Conservation (phyloP, 2,888 invertebrate species). For the Trissolcus japonicus region DNA sequence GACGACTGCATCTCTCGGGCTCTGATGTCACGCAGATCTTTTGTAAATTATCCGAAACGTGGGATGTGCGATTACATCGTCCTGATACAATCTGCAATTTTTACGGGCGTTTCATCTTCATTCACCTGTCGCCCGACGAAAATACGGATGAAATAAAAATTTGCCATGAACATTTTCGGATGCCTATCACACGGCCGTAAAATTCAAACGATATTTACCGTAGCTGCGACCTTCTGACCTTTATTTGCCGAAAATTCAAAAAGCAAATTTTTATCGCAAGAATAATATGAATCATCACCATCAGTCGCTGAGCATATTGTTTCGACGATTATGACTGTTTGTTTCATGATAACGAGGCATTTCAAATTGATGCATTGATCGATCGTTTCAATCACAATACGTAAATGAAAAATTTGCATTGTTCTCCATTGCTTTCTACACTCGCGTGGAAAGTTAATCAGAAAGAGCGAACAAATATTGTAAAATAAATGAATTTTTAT, state of each 20-base stretch:
- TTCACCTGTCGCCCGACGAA: background rate
- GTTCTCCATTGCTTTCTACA: too few species aligned
- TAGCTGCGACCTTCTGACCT: conserved; percentile 53
- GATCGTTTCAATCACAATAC: too few species aligned
- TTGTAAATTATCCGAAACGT: conserved; percentile 13
- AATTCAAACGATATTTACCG: conserved; percentile 21
- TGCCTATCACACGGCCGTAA: conserved; percentile 8
- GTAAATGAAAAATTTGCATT: too few species aligned
- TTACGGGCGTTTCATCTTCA: conserved; percentile 10
- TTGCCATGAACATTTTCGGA: conserved; percentile 10
- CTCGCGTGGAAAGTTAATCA: too few species aligned
- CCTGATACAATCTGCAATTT: conserved; percentile 18
- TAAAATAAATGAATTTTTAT: too few species aligned
- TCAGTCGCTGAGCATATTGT: background rate
- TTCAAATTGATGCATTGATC: background rate
- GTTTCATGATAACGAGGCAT: too few species aligned
- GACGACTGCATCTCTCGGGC: background rate
- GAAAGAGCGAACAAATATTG: too few species aligned
- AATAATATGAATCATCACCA: background rate
- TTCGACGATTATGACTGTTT: conserved; percentile 3
- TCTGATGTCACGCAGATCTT: conserved; percentile 20
- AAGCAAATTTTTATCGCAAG: conserved; percentile 3
- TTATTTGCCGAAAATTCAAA: conserved; percentile 46
- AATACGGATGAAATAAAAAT: conserved; percentile 11
- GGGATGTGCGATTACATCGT: conserved; percentile 8